A percentile compares a stretch with the other conserved stretches of the same genome.
Conservation (phyloP, 2,888 invertebrate genomes). For the Cristatella mucedo region DNA sequence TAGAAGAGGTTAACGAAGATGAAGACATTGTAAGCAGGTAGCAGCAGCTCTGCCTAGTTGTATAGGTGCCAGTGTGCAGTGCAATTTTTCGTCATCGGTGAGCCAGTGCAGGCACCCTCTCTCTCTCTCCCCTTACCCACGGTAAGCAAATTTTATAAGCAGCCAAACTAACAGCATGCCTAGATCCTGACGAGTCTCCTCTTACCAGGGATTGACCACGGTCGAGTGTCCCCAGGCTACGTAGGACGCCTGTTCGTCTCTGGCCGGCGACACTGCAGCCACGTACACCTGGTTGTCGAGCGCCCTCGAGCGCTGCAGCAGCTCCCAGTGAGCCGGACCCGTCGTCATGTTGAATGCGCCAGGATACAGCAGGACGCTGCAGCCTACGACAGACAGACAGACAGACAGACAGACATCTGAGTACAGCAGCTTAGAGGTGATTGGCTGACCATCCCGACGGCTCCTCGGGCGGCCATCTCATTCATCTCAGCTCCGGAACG, state of each 20-base stretch:
- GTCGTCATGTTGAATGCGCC: slow-evolving; percentile 93
- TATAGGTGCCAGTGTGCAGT: not conserved
- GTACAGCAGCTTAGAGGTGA: no score
- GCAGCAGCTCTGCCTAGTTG: no score
- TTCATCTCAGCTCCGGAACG: no score
- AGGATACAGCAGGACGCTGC: slow-evolving; percentile 72
- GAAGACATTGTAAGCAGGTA: no score
- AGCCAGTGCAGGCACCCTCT: not conserved
- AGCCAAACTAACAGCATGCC: no score
- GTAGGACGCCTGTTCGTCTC: slow-evolving; percentile 55
- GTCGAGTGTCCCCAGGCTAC: slow-evolving; percentile 76
- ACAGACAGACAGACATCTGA: no score
- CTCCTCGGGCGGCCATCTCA: no score
- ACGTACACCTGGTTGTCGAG: slow-evolving; percentile 76
- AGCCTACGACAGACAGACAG: no score
- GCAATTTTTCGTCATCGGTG: not conserved
- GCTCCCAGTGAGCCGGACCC: slow-evolving; percentile 80
- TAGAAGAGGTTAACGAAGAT: no score
- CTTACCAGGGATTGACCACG: slow-evolving; percentile 58
- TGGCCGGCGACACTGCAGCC: slow-evolving; percentile 65
- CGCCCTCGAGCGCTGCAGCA: slow-evolving; percentile 63
- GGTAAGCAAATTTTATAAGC: no score
- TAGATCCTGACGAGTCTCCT: not conserved
- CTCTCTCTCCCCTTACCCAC: no score
- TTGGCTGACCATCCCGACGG: no score